Base-by-base conservation (phyloP, 1,140 invertebrate species). In the Caenorhabditis elegans region DNA sequence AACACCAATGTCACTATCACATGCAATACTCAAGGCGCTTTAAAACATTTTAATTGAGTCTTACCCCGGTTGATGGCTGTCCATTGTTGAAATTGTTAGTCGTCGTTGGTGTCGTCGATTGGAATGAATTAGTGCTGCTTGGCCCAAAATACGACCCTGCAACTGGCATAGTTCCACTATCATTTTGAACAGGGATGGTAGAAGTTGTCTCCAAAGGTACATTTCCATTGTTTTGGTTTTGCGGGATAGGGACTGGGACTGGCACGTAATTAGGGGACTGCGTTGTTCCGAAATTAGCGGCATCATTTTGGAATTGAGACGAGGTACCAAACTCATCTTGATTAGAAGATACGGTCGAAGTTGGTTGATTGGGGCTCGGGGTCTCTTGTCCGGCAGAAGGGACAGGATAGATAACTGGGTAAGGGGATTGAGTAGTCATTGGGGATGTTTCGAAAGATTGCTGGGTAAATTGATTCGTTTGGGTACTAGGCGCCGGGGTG, bases 31-130 rank as follows among this genome's bases (percentile, higher is more conserved):
- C 19, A 5, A 43, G 6, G 15, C 26, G 6, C 17, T 22, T n/a
- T 39, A 39, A 70, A 70, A 43, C 31, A 36, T 3, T 36, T 70
- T 70, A 39, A 70, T 39, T 34, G 60, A 70, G 60, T 15, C 60
- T 60, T 39, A 70, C 60, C 60, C 60, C 60, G 60, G 31, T 70
- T 43, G 60, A 70, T 70, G 60, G 22, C 60, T 70, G 60, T 70
- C 60, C 60, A n/a, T 34, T 34, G 28, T 60, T 60, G 39, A 53
- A 53, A n/a, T 70, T 70, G 4, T 3, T 39, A 3, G 34, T 70
- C 34, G 60, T 70, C 19, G 34, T 70, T 70, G 60, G 60, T 39
- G 60, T 70, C 19, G 60, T 70, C 60, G 60, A 70, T 70, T 70
- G 60, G 60, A 39, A 70, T 70, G 34, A 19, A 34, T 70, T 60